A percentile compares a stretch with the other conserved stretches of the same genome.
These are phyloP conservation scores for Tetrax tetrax DNA, from an alignment of 2,113 vertebrate species.

Conservation along the genomic window DNA sequence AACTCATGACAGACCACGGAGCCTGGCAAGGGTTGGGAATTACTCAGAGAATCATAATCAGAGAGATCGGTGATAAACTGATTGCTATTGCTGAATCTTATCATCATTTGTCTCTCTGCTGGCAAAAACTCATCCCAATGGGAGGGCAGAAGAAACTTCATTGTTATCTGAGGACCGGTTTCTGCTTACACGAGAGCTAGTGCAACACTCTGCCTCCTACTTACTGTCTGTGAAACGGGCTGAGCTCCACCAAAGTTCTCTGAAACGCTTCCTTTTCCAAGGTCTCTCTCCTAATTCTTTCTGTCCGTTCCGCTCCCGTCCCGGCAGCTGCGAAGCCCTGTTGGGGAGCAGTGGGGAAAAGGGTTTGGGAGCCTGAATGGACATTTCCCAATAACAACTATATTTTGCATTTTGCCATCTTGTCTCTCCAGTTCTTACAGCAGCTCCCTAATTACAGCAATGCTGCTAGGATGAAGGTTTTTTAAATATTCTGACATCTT, in stretches of 20 bases:
- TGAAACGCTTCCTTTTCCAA: background rate
- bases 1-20: fast-evolving
- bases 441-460: background rate
- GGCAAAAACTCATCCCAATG: background rate
- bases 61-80: background rate
- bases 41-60: background rate
- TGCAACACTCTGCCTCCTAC: background rate
- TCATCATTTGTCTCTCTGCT: background rate
- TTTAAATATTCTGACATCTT: constrained; percentile 8
- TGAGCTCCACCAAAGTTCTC: background rate
- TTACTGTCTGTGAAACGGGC: background rate
- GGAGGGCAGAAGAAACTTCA: background rate
- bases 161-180: background rate
- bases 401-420: background rate
- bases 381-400: background rate
- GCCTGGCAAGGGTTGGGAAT: background rate
- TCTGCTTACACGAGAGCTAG: background rate
- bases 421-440: background rate
- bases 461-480: background rate
- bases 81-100: background rate
- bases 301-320: background rate
- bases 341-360: background rate
- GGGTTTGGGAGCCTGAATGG: background rate
- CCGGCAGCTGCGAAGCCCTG: background rate
- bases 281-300: background rate